Evolutionary conservation across 2,888 invertebrate species (phyloP).

Genomic region (Unio delphinus): DNA sequence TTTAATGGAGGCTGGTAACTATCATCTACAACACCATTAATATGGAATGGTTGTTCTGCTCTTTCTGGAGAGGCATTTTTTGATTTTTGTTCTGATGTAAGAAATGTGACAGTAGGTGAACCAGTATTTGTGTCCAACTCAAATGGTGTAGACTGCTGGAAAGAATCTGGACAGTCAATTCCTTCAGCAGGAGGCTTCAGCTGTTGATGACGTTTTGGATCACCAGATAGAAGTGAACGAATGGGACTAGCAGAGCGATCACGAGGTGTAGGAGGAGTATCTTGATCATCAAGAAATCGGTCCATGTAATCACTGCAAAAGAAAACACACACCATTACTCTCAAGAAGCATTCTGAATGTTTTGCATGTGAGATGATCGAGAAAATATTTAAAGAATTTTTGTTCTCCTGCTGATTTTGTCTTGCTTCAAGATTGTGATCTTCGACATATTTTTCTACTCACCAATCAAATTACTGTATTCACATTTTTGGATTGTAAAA

Average conservation of each 20-base stretch:
- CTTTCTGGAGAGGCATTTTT: constrained; percentile 16
- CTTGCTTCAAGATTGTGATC: no score
- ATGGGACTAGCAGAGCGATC: constrained; percentile 81
- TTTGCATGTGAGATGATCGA: neutral
- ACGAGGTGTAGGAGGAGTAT: constrained; percentile 49
- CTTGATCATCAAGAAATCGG: constrained; percentile 85
- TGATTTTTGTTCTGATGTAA: constrained; percentile 22
- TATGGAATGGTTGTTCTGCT: constrained; percentile 14
- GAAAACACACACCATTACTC: constrained; percentile 6
- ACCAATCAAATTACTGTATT: no score
- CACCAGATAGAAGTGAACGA: constrained; percentile 73
- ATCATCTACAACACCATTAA: constrained; percentile 25
- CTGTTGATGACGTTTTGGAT: constrained; percentile 70
- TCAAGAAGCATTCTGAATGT: neutral
- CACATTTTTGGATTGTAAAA: no score
- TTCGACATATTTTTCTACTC: no score
- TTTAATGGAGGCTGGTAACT: constrained; percentile 28
- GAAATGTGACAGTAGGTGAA: constrained; percentile 31
- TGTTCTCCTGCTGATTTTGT: neutral
- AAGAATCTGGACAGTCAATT: constrained; percentile 17
- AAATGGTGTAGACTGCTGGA: constrained; percentile 24
- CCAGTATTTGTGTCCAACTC: constrained; percentile 37
- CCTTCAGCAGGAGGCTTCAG: constrained; percentile 38
- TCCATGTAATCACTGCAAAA: constrained; percentile 87
- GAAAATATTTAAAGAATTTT: neutral